These are phyloP conservation scores for Theretra japonica DNA, from an alignment of 2,888 invertebrate species.

Conservation along the genomic window DNA sequence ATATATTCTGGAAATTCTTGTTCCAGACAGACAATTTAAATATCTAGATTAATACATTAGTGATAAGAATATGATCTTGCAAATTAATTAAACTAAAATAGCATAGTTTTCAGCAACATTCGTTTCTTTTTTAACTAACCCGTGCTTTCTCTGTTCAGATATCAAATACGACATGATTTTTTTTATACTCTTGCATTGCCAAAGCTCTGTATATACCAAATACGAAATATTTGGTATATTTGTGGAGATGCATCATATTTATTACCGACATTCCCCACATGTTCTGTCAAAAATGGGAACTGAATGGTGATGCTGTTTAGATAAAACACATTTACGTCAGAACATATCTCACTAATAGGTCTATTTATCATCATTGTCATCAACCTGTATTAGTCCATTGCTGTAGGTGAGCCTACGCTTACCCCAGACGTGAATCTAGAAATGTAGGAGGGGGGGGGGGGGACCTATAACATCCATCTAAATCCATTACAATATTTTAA, in stretches of 20 bases:
- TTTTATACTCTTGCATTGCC: too few relatives aligned
- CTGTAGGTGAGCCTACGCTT: background rate
- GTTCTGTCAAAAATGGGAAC: background rate
- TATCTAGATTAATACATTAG: too few relatives aligned
- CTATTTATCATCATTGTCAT: conserved; percentile 12
- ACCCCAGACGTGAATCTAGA: background rate
- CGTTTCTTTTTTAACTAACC: too few relatives aligned
- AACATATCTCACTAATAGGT: conserved; percentile 17
- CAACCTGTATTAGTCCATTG: background rate
- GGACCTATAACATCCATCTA: background rate
- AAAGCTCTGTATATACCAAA: background rate
- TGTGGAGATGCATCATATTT: background rate
- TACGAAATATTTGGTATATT: background rate
- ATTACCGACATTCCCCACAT: background rate
- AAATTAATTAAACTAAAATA: too few relatives aligned
- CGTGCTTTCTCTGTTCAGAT: too few relatives aligned
- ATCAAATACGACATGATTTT: too few relatives aligned
- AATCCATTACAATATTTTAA: too few relatives aligned
- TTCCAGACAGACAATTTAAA: too few relatives aligned
- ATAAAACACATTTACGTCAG: background rate
- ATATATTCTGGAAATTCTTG: too few relatives aligned
- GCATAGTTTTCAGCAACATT: too few relatives aligned
- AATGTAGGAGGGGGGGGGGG: background rate
- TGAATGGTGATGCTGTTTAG: background rate
- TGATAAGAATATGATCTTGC: too few relatives aligned